These are phyloP conservation scores for Psammodynastes pulverulentus DNA, from an alignment of 2,113 vertebrate species.

Conservation along the genomic window DNA sequence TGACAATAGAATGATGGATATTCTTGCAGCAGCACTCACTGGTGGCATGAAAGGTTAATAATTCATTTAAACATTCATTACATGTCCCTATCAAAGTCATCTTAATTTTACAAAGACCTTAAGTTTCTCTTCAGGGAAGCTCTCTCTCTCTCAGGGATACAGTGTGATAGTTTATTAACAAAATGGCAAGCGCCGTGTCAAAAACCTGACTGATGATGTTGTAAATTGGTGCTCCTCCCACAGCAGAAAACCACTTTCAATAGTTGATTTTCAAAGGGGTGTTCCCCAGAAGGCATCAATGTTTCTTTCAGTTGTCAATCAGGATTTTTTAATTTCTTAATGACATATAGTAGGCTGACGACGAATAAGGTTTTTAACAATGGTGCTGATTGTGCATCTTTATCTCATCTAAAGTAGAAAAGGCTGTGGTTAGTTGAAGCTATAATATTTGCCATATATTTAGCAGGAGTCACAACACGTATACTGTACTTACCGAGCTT, in stretches of 20 bases:
- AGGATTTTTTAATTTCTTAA: constrained; percentile 60
- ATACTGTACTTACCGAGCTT: background rate
- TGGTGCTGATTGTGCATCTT: background rate
- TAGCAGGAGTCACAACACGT: background rate
- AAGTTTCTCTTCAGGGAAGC: constrained; percentile 64
- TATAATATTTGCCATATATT: constrained; percentile 23
- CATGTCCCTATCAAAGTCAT: constrained; percentile 63
- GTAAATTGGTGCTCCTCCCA: constrained; percentile 55
- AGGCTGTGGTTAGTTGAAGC: background rate
- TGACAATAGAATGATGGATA: constrained; percentile 46
- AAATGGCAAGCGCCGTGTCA: constrained; percentile 61
- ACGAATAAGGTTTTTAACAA: constrained; percentile 36
- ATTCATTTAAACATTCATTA: constrained; percentile 63
- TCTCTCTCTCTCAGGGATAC: constrained; percentile 53
- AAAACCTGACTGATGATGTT: constrained; percentile 64
- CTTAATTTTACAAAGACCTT: constrained; percentile 62
- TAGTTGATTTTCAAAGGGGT: constrained; percentile 62
- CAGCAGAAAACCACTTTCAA: constrained; percentile 54
- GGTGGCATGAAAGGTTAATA: constrained; percentile 64
- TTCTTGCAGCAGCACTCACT: constrained; percentile 36
- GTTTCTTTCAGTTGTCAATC: constrained; percentile 67
- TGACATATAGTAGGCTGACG: constrained; percentile 39
- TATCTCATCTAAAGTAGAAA: constrained; percentile 30
- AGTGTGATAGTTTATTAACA: constrained; percentile 62
- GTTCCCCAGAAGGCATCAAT: constrained; percentile 61